phyloP scores from a whole-genome alignment of 2,113 vertebrate genomes.

The Psilopsiagon aurifrons region DNA sequence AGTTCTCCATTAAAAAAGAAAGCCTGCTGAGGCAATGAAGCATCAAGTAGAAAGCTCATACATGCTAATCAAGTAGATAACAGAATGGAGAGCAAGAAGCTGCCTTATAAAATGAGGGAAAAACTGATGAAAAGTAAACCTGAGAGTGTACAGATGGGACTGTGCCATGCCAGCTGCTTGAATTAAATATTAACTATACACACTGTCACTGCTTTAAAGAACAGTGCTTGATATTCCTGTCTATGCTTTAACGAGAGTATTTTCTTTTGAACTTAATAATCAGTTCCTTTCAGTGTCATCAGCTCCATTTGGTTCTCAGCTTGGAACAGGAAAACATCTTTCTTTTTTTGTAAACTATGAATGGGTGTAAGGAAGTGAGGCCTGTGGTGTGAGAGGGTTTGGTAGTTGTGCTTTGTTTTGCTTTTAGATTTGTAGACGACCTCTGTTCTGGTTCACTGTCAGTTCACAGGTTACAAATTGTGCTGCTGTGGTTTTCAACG shows the following conservation, averaged over 20 bases:
- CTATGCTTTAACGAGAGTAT: neutral
- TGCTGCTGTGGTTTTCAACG: neutral
- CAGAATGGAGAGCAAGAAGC: neutral
- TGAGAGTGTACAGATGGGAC: neutral
- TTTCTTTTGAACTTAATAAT: neutral
- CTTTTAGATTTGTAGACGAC: neutral
- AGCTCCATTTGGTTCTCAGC: neutral
- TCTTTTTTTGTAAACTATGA: neutral
- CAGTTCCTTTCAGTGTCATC: neutral
- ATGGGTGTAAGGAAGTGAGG: neutral
- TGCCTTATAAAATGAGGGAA: neutral
- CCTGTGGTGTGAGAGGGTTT: neutral
- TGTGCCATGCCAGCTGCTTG: neutral
- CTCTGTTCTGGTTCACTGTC: neutral
- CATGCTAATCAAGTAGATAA: neutral
- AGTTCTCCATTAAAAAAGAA: neutral
- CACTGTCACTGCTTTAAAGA: neutral
- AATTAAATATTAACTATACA: slow-evolving; percentile 48
- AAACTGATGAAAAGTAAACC: neutral
- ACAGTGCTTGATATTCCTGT: neutral
- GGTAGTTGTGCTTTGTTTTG: neutral
- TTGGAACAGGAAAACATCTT: neutral
- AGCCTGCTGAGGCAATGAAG: neutral
- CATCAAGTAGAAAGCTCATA: neutral
- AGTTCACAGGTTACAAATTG: neutral